Conservation (phyloP, 2,888 invertebrate species). For the Rhimphoctona megacephalus region DNA sequence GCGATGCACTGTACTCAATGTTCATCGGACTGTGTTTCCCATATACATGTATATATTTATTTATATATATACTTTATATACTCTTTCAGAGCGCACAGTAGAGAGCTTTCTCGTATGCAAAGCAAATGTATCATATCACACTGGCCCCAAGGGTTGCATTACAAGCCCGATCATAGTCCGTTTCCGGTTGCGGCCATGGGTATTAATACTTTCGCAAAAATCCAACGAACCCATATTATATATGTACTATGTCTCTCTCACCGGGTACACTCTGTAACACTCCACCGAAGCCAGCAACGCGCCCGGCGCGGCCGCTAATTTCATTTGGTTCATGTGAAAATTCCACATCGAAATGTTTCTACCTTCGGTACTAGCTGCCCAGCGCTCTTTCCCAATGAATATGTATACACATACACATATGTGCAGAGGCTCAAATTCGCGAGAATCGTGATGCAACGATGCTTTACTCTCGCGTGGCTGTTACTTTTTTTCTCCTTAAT, state of each 20-base stretch:
- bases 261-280: constrained; percentile 62
- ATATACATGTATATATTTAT: background rate
- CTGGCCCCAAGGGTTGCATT: constrained; percentile 83
- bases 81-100: constrained; percentile 41
- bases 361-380: constrained; percentile 43
- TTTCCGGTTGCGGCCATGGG: constrained; percentile 75
- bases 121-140: constrained; percentile 83
- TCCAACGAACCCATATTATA: constrained; percentile 70
- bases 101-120: constrained; percentile 76
- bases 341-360: constrained; percentile 58
- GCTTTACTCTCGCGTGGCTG: constrained; percentile 38
- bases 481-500: constrained; percentile 42
- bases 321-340: constrained; percentile 74
- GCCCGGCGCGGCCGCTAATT: constrained; percentile 79
- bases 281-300: constrained; percentile 48
- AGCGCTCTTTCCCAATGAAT: background rate
- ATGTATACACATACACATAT: constrained; percentile 2
- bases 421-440: constrained; percentile 26
- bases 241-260: constrained; percentile 25
- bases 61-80: constrained; percentile 21
- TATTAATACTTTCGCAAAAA: constrained; percentile 82
- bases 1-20: constrained; percentile 46
- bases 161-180: constrained; percentile 82
- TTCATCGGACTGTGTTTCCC: constrained; percentile 44
- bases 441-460: constrained; percentile 39